Base-by-base conservation (phyloP, 1,140 invertebrate species). In the Drosophila tropicalis region DNA sequence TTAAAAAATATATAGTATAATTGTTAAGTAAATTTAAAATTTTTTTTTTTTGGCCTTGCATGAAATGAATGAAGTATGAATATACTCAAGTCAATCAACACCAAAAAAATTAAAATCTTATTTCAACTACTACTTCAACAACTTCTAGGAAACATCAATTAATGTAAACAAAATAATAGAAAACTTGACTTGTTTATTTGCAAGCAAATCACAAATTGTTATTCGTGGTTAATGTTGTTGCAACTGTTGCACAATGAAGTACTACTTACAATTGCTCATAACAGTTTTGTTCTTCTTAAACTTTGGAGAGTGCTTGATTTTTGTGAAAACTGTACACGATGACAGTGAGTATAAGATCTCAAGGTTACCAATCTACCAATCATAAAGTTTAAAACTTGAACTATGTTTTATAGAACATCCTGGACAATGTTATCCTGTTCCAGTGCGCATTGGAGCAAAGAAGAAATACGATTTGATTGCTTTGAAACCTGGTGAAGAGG, bases 361-460 rank as follows among this genome's bases (percentile, higher is more conserved):
- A 29, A 29, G 29, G 29, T 29, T 25, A 25, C 22, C 22, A 3
- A 25, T 25, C 22, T 25, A 25, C n/a, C n/a, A 25, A 25, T 25
- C 29, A 12, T 2, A 51, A 19, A 22, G 9, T 22, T 22, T 10
- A 51, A 15, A 12, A 51, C 22, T 15, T 10, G 12, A 1, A 3
- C 22, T 51, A 22, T 7, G 1, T 22, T 22, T 22, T 22, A 0
- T 12, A 51, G 44, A 51, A 12, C 12, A 51, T 51, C 44, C 44
- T 22, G 44, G 44, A 9, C 44, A 51, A 51, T 51, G 44, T 51
- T 51, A 51, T 51, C 44, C 44, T 1, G 44, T 51, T 12, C 44
- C 12, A 12, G 17, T 51, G 9, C 44, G 17, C 44, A 51, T 51
- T 6, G 44, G 44, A 9, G 7, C 17, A 22, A 51, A 13, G 44